phyloP scores from a whole-genome alignment of 2,113 vertebrate genomes.

The Microcebus griseorufus region DNA sequence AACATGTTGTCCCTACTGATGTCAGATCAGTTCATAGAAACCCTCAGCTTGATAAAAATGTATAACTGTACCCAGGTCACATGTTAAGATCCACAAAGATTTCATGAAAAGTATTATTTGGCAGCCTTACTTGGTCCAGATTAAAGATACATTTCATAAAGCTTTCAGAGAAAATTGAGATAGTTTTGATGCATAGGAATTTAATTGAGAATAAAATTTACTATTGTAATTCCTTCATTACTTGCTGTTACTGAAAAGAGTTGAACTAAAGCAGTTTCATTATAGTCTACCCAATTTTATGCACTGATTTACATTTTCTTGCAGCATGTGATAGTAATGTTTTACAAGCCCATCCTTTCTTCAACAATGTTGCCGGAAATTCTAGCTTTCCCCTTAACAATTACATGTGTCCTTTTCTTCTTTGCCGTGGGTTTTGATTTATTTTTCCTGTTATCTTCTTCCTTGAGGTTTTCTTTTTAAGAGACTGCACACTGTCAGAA shows the following conservation, averaged over 20 bases:
- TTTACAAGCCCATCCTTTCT: slow-evolving; percentile 38
- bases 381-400: neutral
- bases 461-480: neutral
- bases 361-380: neutral
- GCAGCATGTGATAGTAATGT: slow-evolving; percentile 20
- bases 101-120: neutral
- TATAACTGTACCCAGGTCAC: neutral
- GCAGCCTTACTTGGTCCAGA: neutral
- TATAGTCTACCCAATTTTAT: neutral
- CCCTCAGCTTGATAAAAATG: slow-evolving; percentile 3
- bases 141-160: slow-evolving; percentile 22
- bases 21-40: neutral
- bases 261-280: neutral
- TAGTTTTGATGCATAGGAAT: slow-evolving; percentile 15
- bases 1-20: neutral
- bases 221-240: slow-evolving; percentile 32
- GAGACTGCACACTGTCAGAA: neutral
- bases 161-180: neutral
- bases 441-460: neutral
- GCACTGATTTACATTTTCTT: slow-evolving; percentile 16
- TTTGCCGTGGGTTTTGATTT: neutral
- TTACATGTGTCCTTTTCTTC: neutral
- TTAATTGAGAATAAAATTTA: slow-evolving; percentile 18
- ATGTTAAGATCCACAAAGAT: neutral
- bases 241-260: slow-evolving; percentile 11